These are phyloP conservation scores for Troilus luridus DNA, from an alignment of 2,888 invertebrate species.

Conservation along the genomic window DNA sequence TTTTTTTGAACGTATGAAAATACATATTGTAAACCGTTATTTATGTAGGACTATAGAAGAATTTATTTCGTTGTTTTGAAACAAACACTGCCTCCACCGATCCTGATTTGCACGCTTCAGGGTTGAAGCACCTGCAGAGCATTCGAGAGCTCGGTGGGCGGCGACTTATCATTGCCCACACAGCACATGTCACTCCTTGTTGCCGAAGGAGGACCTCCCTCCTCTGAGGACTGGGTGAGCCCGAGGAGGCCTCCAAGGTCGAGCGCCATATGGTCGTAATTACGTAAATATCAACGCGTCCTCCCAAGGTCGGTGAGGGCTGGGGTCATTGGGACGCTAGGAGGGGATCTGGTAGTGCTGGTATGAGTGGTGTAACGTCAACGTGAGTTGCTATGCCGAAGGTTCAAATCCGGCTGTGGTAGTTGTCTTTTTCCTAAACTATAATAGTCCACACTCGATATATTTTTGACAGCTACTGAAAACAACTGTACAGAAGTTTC, in stretches of 20 bases:
- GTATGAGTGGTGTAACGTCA: not conserved
- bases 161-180: constrained; percentile 5
- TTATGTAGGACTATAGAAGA: not conserved
- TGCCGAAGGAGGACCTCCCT: not conserved
- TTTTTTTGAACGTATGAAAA: too few relatives aligned
- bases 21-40: too few relatives aligned
- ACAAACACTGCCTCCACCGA: not conserved
- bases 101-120: not conserved
- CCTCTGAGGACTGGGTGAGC: not conserved
- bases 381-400: too few relatives aligned
- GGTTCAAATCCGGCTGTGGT: too few relatives aligned
- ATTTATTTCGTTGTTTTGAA: not conserved
- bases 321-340: not conserved
- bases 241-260: not conserved
- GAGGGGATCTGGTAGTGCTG: not conserved
- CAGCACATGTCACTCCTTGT: not conserved
- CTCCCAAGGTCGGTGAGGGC: not conserved
- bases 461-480: too few relatives aligned
- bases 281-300: constrained; percentile 23
- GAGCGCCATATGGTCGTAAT: constrained; percentile 14
- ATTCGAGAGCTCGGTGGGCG: not conserved
- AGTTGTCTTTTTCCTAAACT: too few relatives aligned
- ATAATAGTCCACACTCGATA: too few relatives aligned
- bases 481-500: too few relatives aligned
- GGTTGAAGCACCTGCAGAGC: not conserved